phyloP scores from a whole-genome alignment of 2,888 invertebrate species.

The Zygogramma bicolorata region DNA sequence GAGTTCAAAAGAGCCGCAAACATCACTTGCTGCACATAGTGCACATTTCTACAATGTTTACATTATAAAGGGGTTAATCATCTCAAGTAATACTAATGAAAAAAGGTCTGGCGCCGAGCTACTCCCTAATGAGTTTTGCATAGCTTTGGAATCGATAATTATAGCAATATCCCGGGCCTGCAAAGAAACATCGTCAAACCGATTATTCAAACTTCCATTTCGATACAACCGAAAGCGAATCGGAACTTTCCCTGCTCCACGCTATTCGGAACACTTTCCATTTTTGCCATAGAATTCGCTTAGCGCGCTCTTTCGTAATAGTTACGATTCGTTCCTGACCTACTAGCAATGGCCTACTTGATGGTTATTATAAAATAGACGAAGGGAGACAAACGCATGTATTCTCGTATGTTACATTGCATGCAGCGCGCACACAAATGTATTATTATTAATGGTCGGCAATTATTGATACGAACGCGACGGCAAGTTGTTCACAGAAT shows the following conservation, averaged over 20 bases:
- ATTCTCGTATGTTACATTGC: not conserved
- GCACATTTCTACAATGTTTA: too few species aligned
- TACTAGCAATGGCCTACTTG: slow-evolving; percentile 65
- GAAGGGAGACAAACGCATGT: slow-evolving; percentile 17
- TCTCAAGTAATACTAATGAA: too few species aligned
- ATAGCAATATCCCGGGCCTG: too few species aligned
- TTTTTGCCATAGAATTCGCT: slow-evolving; percentile 60
- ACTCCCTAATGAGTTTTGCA: too few species aligned
- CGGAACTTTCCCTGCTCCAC: slow-evolving; percentile 48
- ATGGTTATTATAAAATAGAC: slow-evolving; percentile 38
- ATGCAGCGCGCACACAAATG: not conserved
- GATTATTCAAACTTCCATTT: too few species aligned
- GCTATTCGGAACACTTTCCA: slow-evolving; percentile 61
- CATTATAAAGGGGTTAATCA: too few species aligned
- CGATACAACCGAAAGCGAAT: slow-evolving; percentile 49
- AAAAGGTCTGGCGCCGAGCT: too few species aligned
- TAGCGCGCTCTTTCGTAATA: slow-evolving; percentile 53
- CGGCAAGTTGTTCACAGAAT: not conserved
- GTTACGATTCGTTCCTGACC: slow-evolving; percentile 61
- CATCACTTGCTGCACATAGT: too few species aligned
- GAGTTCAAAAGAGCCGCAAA: too few species aligned
- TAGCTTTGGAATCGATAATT: too few species aligned
- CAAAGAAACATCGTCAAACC: too few species aligned
- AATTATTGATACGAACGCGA: not conserved
- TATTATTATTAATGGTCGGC: not conserved